Percentiles rank a stretch among this genome's conserved stretches.
Conservation (phyloP, 92 coral and sea anemone genomes). For the Epizoanthus illoricatus region DNA sequence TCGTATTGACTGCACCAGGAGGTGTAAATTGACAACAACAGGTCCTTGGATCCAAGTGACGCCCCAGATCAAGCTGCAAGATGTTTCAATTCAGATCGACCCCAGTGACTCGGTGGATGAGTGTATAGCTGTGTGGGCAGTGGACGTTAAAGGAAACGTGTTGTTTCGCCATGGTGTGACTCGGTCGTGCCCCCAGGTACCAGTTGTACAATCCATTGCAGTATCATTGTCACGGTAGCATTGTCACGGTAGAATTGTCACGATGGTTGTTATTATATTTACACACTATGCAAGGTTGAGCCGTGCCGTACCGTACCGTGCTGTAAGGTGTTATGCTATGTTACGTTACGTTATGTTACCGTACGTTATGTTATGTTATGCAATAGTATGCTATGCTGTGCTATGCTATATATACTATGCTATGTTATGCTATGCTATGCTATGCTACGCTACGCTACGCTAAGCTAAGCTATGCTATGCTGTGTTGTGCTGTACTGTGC, state of each 20-base stretch:
- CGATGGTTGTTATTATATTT: background rate
- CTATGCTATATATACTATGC: background rate
- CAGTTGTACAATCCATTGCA: background rate
- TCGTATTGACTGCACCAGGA: conserved; percentile 43
- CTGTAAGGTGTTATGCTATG: background rate
- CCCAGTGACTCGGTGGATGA: conserved; percentile 46
- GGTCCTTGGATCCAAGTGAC: conserved; percentile 92
- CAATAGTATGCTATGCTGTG: background rate
- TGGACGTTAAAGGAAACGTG: conserved; percentile 84
- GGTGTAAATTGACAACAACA: conserved; percentile 77
- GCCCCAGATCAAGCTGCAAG: conserved; percentile 77
- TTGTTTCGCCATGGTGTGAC: conserved; percentile 87
- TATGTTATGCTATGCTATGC: background rate
- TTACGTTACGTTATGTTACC: background rate
- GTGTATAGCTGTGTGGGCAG: conserved; percentile 86
- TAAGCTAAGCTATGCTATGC: no score
- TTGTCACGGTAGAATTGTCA: background rate
- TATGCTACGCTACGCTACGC: background rate
- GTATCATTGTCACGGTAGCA: background rate
- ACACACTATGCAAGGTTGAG: no score
- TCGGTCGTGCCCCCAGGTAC: conserved; percentile 76
- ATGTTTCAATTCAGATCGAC: conserved; percentile 83
- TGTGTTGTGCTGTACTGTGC: background rate
- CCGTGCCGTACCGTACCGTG: background rate
- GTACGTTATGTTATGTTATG: background rate